phyloP scores from a whole-genome alignment of 2,888 invertebrate genomes.

The Scaptomyza parva region DNA sequence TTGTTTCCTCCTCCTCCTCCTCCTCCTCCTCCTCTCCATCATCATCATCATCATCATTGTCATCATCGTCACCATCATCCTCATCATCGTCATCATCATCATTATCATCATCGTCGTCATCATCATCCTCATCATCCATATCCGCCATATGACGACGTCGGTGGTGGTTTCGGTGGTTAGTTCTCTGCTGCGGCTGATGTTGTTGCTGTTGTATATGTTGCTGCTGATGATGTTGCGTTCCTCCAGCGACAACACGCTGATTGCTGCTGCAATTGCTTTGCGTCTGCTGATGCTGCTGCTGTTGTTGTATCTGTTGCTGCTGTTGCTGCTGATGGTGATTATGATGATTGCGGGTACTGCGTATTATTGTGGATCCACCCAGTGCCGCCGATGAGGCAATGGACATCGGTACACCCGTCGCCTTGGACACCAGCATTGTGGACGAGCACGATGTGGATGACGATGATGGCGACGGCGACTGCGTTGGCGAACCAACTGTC shows the following conservation, averaged over 20 bases:
- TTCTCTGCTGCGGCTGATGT: slow-evolving; percentile 71
- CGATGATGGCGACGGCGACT: slow-evolving; percentile 81
- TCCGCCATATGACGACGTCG: slow-evolving; percentile 82
- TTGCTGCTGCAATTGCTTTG: slow-evolving; percentile 52
- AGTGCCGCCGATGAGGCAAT: slow-evolving; percentile 80
- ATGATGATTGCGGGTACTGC: slow-evolving; percentile 83
- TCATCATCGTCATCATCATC: not conserved
- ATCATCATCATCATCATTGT: not conserved
- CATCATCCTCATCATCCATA: slow-evolving; percentile 81
- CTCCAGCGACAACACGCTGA: slow-evolving; percentile 52
- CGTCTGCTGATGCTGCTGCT: slow-evolving; percentile 24
- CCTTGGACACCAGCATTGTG: slow-evolving; percentile 80
- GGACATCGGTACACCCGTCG: slow-evolving; percentile 78
- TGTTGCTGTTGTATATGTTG: slow-evolving; percentile 55
- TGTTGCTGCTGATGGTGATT: slow-evolving; percentile 64
- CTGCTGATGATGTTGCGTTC: slow-evolving; percentile 46
- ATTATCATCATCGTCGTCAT: slow-evolving; percentile 72
- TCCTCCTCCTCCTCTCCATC: not conserved
- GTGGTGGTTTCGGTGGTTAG: slow-evolving; percentile 83
- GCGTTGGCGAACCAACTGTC: slow-evolving; percentile 79
- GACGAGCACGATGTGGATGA: slow-evolving; percentile 82
- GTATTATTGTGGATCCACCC: slow-evolving; percentile 81
- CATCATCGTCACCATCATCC: not conserved
- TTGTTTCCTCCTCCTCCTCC: not conserved
- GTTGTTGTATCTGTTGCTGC: slow-evolving; percentile 47